phyloP scores from a whole-genome alignment of 2,113 vertebrate species.

The Sialia sialis region DNA sequence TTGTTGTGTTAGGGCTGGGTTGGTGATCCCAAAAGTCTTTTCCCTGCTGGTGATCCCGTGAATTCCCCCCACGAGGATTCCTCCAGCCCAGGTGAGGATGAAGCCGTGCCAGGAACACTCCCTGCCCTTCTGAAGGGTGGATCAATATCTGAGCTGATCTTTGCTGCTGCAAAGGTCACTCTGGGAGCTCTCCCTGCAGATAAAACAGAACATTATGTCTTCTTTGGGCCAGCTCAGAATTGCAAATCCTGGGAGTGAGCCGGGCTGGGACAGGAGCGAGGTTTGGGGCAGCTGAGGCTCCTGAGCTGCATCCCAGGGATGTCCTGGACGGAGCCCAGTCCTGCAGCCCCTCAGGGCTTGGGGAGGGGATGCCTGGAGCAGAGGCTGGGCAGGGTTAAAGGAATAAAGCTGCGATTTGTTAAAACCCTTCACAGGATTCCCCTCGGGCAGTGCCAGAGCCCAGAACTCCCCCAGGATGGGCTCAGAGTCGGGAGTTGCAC shows the following conservation, averaged over 20 bases:
- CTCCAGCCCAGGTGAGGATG: fast-evolving
- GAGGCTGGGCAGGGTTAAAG: neutral
- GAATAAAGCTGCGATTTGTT: neutral
- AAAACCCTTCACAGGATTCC: neutral
- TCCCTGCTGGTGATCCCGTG: fast-evolving
- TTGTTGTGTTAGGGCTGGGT: neutral
- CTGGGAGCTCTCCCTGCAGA: neutral
- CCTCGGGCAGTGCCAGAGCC: neutral
- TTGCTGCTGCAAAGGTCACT: neutral
- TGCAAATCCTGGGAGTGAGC: neutral
- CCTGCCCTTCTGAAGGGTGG: fast-evolving
- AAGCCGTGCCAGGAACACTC: fast-evolving
- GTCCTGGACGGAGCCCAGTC: fast-evolving
- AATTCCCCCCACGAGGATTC: fast-evolving
- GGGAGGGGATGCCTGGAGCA: neutral
- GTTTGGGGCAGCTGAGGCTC: fast-evolving
- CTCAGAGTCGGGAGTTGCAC: neutral
- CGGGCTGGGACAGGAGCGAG: fast-evolving
- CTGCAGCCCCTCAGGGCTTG: fast-evolving
- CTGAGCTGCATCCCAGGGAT: fast-evolving
- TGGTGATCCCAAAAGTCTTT: neutral
- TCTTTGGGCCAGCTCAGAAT: neutral
- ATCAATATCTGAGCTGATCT: fast-evolving
- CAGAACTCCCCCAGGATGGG: neutral
- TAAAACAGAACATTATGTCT: neutral